Base-by-base conservation (phyloP, 1,140 invertebrate genomes). In the Drosophila sulfurigaster region DNA sequence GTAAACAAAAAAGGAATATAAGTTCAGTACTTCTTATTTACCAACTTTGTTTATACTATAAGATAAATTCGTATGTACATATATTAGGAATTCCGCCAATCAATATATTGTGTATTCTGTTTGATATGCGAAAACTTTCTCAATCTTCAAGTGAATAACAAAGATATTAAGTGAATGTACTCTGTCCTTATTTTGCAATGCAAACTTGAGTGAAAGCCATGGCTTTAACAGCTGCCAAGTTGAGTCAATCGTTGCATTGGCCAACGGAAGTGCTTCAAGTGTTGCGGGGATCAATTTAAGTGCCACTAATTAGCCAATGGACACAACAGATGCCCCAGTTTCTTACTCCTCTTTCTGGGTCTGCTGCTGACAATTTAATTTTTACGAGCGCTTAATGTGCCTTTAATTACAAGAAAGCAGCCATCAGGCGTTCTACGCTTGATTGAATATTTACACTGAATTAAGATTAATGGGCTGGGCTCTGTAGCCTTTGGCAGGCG, bases 381-480 rank as follows among this genome's bases (percentile, higher is more conserved):
- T 88, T 83, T 81, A 88, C 81, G 85, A 83, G 74, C 71, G 52
- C 71, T 79, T 85, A 88, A 88, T 88, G 83, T 78, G 67, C 52
- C 85, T 83, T 88, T 88, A 88, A 88, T 88, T 88, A 83, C 70
- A 35, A 59, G 51, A 52, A 65, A 58, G 49, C 60, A 70, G 56
- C 65, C 65, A 67, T 48, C 70, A 46, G 62, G 25, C 32, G 64
- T 38, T 68, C 49, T 62, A 57, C 67, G 74, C 60, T 81, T 85
- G 85, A 89, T 88, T 85, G 81, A 85, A 88, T 81, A 79, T 88
- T 75, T 89, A 54, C 85, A 72, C 38, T 59, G 72, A 85, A 88
- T 89, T 81, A 79, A 88, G 85, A 88, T 89, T 76, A 89, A 88
- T 85, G 65, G 62, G 59, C 32, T 49, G 49, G 28, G 30, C 43